Conservation (phyloP, 2,888 invertebrate genomes). For the Tachina grossa region DNA sequence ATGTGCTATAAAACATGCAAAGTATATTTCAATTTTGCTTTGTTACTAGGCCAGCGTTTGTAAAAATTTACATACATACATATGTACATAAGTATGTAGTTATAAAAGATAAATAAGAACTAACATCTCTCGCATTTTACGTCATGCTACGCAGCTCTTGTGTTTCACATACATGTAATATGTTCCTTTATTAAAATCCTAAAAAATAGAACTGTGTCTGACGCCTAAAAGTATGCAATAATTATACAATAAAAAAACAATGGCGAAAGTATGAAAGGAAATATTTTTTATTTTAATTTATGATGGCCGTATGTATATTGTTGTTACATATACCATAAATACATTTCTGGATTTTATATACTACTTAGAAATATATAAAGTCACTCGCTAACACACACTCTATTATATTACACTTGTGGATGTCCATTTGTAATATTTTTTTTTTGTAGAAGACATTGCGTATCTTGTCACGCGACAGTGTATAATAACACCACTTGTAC, state of each 20-base stretch:
- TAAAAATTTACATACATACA: background rate
- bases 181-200: background rate
- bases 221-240: constrained; percentile 56
- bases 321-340: background rate
- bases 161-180: constrained; percentile 3
- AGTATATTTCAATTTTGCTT: no score
- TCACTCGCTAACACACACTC: background rate
- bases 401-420: background rate
- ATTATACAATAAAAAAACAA: constrained; percentile 15
- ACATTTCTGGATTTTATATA: background rate
- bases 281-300: constrained; percentile 31
- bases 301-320: background rate
- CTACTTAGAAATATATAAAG: background rate
- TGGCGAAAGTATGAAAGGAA: constrained; percentile 37
- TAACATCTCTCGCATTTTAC: background rate
- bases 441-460: constrained; percentile 12
- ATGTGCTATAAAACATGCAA: no score
- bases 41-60: no score
- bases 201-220: background rate
- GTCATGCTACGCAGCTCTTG: constrained; percentile 25
- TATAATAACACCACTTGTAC: constrained; percentile 2
- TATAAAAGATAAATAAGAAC: background rate
- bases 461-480: constrained; percentile 32
- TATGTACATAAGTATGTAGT: background rate
- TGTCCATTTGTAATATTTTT: constrained; percentile 17